Base-by-base conservation (phyloP, 2,797 vertebrate species). In the Tarsius wallacei region DNA sequence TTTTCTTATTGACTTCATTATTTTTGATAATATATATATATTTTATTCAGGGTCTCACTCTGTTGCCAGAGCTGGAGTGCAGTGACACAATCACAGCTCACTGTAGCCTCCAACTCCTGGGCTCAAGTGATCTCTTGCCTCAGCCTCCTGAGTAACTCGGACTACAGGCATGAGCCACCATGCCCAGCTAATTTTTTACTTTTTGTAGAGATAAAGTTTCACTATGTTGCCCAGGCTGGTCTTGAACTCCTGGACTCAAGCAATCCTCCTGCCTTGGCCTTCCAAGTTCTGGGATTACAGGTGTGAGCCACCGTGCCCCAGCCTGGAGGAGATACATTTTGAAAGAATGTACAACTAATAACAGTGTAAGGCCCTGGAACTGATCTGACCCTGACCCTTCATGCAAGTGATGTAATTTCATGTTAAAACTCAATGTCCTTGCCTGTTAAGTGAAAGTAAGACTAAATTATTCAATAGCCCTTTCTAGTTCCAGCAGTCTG, bases 331-430 rank as follows among this genome's bases (percentile, higher is more conserved):
- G 83, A 93, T 42, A 59, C 24, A 85, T 28, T 55, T 57, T 80
- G 63, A 49, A 93, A 94, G 33, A 61, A 84, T 70, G 28, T 68
- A 19, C n/a, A 88, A 74, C 21, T 73, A 83, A 87, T 4, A 87
- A 63, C 21, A 76, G 14, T 73, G 5, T 85, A 51, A 91, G n/a
- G 33, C 55, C 47, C n/a, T 5, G 31, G 33, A 92, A 84, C 17
- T 81, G n/a, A 33, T 61, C 61, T 81, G 36, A 86, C 19, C 26
- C 11, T 95, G 53, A n/a, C 11, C 49, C 82, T 87, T 87, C 71
- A 70, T 4, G 22, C 2, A 80, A 84, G 31, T 85, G 66, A 81
- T 84, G 90, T 84, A 70, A 68, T 74, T 63, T 91, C 66, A 88
- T 42, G 13, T 81, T 28, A 59, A 11, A 83, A 57, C 47, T 68